Base-by-base conservation (phyloP, 2,888 invertebrate genomes). In the Oligia fasciuncula region DNA sequence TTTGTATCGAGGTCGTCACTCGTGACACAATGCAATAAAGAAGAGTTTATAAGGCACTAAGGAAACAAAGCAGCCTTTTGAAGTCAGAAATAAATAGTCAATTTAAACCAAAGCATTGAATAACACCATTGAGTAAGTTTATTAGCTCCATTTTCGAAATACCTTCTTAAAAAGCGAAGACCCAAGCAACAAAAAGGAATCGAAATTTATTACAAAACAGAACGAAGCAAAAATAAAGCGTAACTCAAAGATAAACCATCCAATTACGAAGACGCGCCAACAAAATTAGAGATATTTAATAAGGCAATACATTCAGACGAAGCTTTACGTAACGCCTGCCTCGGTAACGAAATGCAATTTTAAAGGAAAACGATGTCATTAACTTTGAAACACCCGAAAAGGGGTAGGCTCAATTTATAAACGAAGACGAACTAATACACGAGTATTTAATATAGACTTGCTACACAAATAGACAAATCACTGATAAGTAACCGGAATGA, bases 311-410 rank as follows among this genome's bases (percentile, higher is more conserved):
- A 83, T 90, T 88, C 85, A 78, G 79, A 79, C 63, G 60, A 76
- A 80, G 81, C 86, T 78, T 82, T 86, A 85, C 85, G 86, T 85
- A 87, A 87, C 85, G 79, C 81, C 75, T 72, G 57, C 57, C 84
- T 84, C 77, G 74, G 80, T 84, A 88, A 89, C 86, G 83, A 86
- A 90, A 90, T 91, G 89, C 90, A 90, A 91, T 92, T 91, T 60
- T 90, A 89, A 90, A 89, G 87, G 88, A 87, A 90, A 91, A 90
- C 90, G 91, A 88, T 86, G 88, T 88, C 88, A 91, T 91, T 91
- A 89, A 87, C 81, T 86, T 69, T 69, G 80, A 80, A 86, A 84
- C 83, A 84, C 73, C 77, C 75, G n/a, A 86, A 86, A 77, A 79
- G 63, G 76, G 72, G 74, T 68, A 83, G 79, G 70, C 79, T 81